phyloP scores from a whole-genome alignment of 2,888 invertebrate genomes.

The Gerris lacustris region DNA sequence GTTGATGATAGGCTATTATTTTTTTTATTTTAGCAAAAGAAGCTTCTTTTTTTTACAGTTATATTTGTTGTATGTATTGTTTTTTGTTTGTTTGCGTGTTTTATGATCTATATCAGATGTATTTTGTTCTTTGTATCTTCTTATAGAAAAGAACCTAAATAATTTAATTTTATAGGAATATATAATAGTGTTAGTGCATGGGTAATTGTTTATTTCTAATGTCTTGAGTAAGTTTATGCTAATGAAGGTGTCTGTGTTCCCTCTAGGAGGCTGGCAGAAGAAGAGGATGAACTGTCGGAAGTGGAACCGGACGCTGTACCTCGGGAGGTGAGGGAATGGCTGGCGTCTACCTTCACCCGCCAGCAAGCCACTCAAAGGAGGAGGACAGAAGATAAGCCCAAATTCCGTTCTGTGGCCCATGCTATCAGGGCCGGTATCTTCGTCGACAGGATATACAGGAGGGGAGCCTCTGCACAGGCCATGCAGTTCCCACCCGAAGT shows the following conservation, averaged over 20 bases:
- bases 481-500: conserved; percentile 83
- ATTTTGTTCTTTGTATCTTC: too few species aligned
- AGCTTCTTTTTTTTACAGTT: too few species aligned
- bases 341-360: conserved; percentile 89
- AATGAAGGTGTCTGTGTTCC: not conserved
- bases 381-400: conserved; percentile 67
- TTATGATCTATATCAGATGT: too few species aligned
- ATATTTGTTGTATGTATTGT: too few species aligned
- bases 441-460: conserved; percentile 84
- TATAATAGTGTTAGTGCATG: too few species aligned
- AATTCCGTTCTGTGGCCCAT: conserved; percentile 89
- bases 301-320: conserved; percentile 94
- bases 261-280: conserved; percentile 64
- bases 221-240: too few species aligned
- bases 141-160: too few species aligned
- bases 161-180: too few species aligned
- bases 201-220: too few species aligned
- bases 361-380: conserved; percentile 68
- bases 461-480: conserved; percentile 61
- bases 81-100: too few species aligned
- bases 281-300: conserved; percentile 90
- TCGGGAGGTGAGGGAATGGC: conserved; percentile 90
- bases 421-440: conserved; percentile 93
- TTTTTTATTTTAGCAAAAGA: too few species aligned
- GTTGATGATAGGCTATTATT: too few species aligned